Evolutionary conservation across 2,113 vertebrate genomes (phyloP), one percentile per base, ranked within the genome.

Genomic region (Telmatochromis sp.): DNA sequence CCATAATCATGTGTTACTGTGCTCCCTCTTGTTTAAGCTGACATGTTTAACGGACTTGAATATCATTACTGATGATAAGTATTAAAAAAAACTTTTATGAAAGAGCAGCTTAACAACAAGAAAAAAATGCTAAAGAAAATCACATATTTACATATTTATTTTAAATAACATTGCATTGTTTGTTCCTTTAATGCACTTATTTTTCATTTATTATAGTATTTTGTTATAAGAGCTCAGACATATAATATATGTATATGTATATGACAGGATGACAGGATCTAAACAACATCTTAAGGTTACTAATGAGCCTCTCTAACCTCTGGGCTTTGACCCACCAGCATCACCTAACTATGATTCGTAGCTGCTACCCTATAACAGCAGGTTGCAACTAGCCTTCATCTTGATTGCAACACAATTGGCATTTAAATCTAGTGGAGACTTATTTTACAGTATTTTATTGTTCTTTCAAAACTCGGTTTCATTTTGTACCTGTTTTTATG

Each of bases 181-280:
- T 28, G 28, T 28, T 28, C 28, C 28, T 28, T 28, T 28, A 28
- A 28, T 28, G 28, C 26, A 28, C 26, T 28, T 28, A 11, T 53
- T 53, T 21, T 53, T 21, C 51, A 11, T 53, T 11, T 21, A 53
- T 2, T 21, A 21, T 21, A 53, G 51, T 53, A 53, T 21, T 53
- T 54, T n/a, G 9, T 63, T 33, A 63, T 33, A 63, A 63, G 58
- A 12, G 6, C 17, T 63, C 17, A 55, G 51, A 54, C 5, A 12
- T 21, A 54, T 3, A 17, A 15, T 8, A 47, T 17, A 47, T 47
- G 0, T 50, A 50, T 7, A 7, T 47, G 0, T 28, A 5, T 28
- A 28, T 28, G 28, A 5, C 28, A 28, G 28, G 42, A 14, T 45
- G 42, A 45, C 42, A 45, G 3, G 13, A 47, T 47, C 14, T 47